Base-by-base conservation (phyloP, 2,888 invertebrate genomes). In the Nemotelus nigrinus region DNA sequence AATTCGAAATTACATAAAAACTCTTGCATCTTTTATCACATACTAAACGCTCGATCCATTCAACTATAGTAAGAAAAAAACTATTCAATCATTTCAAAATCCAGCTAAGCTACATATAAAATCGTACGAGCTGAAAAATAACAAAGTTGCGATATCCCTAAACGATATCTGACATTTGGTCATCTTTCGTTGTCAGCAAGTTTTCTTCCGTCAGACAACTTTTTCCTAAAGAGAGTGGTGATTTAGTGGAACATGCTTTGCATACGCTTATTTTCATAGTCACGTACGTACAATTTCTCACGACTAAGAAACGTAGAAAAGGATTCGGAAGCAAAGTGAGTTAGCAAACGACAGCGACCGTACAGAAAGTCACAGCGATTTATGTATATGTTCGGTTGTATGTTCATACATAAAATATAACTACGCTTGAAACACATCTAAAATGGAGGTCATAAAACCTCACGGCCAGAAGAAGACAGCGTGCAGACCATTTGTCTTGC, bases 191-290 rank as follows among this genome's bases (percentile, higher is more conserved):
- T 70, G 70, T 70, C 70, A 70, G 70, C 70, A 70, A 70, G 39
- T 70, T 70, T 70, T 39, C 25, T 25, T 25, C 8, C 53, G 55
- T 70, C 55, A 53, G 70, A 70, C 70, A 55, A 70, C 55, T 70
- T 70, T 70, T 70, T 47, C 48, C 60, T 25, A 70, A 74, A 74
- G 74, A 63, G 74, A 74, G 74, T 74, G 74, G 74, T 74, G 74
- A 74, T 74, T 74, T 74, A 41, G 74, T 41, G 6, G 74, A 60
- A 74, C 74, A 74, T 74, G 74, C 41, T 74, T 41, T 74, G 74
- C 74, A 74, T 74, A 74, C 74, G 47, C 57, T 74, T 74, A 74
- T 60, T 60, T 48, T 41, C 2, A 41, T 48, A 47, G 74, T 74
- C 74, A 74, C 74, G 74, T 74, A 47, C 10, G 39, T 8, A 63